Evolutionary conservation across 2,888 invertebrate genomes (phyloP).

Genomic region (Heliconius cydno): DNA sequence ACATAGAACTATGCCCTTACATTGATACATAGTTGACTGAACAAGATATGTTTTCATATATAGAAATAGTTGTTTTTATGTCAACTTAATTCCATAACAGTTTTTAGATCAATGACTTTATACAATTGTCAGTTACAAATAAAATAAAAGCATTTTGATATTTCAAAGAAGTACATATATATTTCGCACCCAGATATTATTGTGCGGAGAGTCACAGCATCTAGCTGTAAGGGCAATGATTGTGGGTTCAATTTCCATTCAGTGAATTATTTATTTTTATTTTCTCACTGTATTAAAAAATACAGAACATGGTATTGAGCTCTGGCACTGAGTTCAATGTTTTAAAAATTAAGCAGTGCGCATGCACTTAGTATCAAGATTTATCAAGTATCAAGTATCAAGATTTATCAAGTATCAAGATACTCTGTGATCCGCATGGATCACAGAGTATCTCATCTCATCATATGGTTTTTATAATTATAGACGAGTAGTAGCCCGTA

Average conservation of each 20-base stretch:
- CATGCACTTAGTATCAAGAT: too few relatives aligned
- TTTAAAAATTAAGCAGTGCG: too few relatives aligned
- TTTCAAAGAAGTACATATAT: background rate
- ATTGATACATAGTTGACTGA: conserved; percentile 13
- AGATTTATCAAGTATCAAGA: too few relatives aligned
- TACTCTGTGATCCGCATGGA: too few relatives aligned
- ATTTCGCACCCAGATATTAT: background rate
- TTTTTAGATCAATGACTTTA: conserved; percentile 5
- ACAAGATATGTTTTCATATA: background rate
- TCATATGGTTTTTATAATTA: too few relatives aligned
- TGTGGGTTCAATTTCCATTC: too few relatives aligned
- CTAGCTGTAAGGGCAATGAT: background rate
- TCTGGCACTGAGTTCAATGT: too few relatives aligned
- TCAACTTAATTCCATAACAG: background rate
- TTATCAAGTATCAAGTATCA: too few relatives aligned
- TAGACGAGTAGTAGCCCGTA: background rate
- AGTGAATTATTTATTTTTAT: too few relatives aligned
- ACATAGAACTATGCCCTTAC: conserved; percentile 17
- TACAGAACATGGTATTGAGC: too few relatives aligned
- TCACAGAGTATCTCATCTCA: too few relatives aligned
- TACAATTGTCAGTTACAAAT: background rate
- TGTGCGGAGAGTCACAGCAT: background rate
- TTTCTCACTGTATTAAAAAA: too few relatives aligned
- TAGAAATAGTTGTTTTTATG: background rate
- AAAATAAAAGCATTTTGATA: background rate